Percentiles rank a stretch among this genome's conserved stretches.
Conservation (phyloP, 2,797 vertebrate species). For the Anguilla anguilla region DNA sequence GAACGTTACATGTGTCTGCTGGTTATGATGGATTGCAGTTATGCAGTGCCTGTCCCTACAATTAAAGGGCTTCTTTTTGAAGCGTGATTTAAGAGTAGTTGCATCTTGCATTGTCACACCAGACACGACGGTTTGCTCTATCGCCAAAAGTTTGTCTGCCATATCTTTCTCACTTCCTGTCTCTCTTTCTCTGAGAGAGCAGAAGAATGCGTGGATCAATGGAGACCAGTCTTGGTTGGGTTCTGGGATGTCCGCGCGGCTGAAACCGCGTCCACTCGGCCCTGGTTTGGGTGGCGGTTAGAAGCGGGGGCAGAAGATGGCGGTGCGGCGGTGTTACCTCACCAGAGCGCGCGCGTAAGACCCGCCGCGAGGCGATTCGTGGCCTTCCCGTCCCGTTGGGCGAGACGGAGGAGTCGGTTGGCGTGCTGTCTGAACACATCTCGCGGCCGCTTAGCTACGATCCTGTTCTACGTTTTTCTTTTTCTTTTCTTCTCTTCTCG, state of each 20-base stretch:
- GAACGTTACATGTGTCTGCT: not conserved
- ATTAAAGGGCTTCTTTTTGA: not conserved
- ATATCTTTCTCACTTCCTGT: not conserved
- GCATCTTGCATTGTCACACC: not conserved
- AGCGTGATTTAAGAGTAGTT: not conserved
- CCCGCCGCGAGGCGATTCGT: not conserved
- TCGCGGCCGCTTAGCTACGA: not conserved
- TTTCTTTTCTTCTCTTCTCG: not conserved
- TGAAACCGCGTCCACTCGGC: not conserved
- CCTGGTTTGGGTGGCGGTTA: not conserved
- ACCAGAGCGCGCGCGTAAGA: not conserved
- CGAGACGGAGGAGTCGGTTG: not conserved
- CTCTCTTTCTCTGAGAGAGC: not conserved
- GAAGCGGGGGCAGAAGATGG: not conserved
- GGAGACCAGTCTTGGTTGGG: not conserved
- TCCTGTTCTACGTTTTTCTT: not conserved
- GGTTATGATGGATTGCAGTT: not conserved
- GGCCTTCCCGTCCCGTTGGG: conserved; percentile 15
- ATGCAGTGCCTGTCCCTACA: not conserved
- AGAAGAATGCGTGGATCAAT: not conserved
- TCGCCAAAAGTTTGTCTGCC: not conserved
- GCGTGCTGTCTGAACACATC: conserved; percentile 5
- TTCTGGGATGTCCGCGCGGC: not conserved
- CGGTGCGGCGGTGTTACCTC: not conserved
- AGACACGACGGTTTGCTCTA: not conserved